Base-by-base conservation (phyloP, 2,797 vertebrate genomes). In the Muraenolepis orangiensis region DNA sequence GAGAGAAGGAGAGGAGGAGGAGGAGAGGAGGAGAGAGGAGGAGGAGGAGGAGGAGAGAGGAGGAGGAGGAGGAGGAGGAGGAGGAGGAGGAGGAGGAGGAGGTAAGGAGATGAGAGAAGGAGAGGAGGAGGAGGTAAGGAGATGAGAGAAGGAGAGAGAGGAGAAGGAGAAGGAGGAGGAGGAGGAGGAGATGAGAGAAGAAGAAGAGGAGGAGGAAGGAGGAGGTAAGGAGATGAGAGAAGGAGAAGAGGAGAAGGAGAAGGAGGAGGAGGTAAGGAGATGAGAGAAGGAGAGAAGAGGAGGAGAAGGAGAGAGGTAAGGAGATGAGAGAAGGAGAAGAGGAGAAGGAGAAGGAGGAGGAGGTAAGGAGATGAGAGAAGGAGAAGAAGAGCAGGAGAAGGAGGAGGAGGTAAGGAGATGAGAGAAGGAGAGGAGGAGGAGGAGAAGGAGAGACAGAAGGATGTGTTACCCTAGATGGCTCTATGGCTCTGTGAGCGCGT, bases 391-490 rank as follows among this genome's bases (percentile, higher is more conserved):
- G 72, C 14, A 18, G 20, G 29, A 71, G 71, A 46, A 30, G 84
- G 78, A n/a, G n/a, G n/a, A n/a, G 42, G 30, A 42, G 29, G 70
- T 18, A 20, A 51, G 32, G 32, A 16, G 69, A 75, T 57, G 75
- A 73, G 69, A 71, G 42, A 67, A 72, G 68, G 38, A 10, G 68
- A 72, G 72, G 23, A 18, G 20, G 29, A 71, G 71, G 32, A 30
- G 84, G 78, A n/a, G n/a, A n/a, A n/a, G 81, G 51, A 84, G 78
- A 76, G 78, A n/a, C n/a, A n/a, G n/a, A n/a, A n/a, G n/a, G n/a
- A 85, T 36, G 75, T 87, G 90, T 92, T 93, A 91, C 91, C 91
- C 85, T 92, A 93, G 80, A 92, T 90, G 89, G 91, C 75, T 88
- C 77, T 79, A 72, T 79, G 80, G 83, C 76, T 87, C 77, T 77